Evolutionary conservation across 2,888 invertebrate species (phyloP).

Genomic region (Eupsilia transversa): DNA sequence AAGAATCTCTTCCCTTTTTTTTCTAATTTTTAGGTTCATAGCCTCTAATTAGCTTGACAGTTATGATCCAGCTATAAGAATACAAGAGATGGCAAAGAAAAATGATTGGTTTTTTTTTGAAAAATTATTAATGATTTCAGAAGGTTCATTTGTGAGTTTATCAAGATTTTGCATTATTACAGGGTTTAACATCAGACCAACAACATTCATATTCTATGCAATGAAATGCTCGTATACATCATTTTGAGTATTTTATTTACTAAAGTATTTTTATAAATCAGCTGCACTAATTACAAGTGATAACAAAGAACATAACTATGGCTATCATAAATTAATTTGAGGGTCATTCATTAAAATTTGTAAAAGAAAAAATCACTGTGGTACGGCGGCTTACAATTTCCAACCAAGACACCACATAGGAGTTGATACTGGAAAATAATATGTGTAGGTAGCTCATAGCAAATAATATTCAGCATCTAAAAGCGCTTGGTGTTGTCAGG

Average conservation of each 20-base stretch:
- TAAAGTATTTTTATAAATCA: not conserved
- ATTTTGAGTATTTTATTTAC: not conserved
- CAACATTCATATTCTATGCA: not conserved
- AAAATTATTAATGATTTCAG: too few species aligned
- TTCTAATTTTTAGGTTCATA: not conserved
- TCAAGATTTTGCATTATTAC: not conserved
- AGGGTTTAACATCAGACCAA: not conserved
- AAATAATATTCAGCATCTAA: not conserved
- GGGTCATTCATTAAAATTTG: not conserved
- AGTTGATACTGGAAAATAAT: not conserved
- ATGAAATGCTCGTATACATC: not conserved
- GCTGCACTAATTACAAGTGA: not conserved
- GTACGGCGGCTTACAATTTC: not conserved
- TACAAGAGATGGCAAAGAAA: not conserved
- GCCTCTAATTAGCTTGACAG: not conserved
- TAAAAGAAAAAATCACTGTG: not conserved
- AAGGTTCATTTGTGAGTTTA: not conserved
- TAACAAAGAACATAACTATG: not conserved
- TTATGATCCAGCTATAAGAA: not conserved
- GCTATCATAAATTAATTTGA: not conserved
- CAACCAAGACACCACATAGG: not conserved
- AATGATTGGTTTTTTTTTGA: too few species aligned
- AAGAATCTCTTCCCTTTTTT: not conserved
- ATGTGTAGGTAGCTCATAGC: not conserved
- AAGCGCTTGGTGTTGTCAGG: not conserved